A percentile compares a stretch with the other conserved stretches of the same genome.
These are phyloP conservation scores for Coreius guichenoti DNA, from an alignment of 2,797 vertebrate genomes.

Conservation along the genomic window DNA sequence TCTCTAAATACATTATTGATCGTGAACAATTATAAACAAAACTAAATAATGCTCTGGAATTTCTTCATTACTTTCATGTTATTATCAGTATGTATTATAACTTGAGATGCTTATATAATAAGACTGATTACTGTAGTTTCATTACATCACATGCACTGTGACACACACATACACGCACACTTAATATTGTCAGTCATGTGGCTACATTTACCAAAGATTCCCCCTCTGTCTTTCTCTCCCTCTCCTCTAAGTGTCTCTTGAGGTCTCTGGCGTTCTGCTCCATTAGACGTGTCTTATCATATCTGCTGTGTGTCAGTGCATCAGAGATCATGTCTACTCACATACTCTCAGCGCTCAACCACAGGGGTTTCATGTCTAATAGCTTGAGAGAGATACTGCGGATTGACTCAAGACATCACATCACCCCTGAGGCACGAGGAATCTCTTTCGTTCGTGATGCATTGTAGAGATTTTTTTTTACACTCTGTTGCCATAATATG, in stretches of 20 bases:
- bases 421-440: constrained; percentile 35
- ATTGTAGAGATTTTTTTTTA: not conserved
- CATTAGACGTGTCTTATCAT: constrained; percentile 84
- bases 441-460: constrained; percentile 22
- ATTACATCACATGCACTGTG: not conserved
- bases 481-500: not conserved
- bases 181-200: not conserved
- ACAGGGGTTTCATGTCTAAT: constrained; percentile 54
- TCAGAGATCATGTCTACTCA: constrained; percentile 59
- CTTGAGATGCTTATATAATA: not conserved
- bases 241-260: constrained; percentile 71
- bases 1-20: not conserved
- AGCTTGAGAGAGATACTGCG: constrained; percentile 48
- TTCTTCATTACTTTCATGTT: not conserved
- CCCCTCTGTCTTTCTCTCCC: constrained; percentile 46
- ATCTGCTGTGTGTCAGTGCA: constrained; percentile 79
- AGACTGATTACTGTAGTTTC: not conserved
- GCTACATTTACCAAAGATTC: not conserved
- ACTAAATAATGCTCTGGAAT: not conserved
- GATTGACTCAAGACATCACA: constrained; percentile 52
- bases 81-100: too few species aligned
- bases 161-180: not conserved
- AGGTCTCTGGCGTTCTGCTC: constrained; percentile 83
- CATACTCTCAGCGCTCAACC: constrained; percentile 29
- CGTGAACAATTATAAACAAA: not conserved